phyloP scores from a whole-genome alignment of 2,797 vertebrate genomes.

The Denticeps clupeoides region DNA sequence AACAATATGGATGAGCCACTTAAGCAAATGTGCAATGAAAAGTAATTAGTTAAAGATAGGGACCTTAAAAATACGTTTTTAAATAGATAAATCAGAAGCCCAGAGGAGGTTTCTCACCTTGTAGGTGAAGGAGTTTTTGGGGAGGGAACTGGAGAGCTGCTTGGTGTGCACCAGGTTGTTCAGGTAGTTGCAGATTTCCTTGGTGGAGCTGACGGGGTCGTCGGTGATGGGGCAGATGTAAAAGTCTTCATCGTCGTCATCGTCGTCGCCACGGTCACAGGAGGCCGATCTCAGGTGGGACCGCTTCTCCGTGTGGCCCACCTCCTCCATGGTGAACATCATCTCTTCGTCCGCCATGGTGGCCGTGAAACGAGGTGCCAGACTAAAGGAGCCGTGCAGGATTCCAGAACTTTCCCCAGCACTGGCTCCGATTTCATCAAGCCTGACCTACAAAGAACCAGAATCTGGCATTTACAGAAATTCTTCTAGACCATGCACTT shows the following conservation, averaged over 20 bases:
- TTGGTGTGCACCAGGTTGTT: conserved; percentile 47
- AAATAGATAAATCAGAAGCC: too few species aligned
- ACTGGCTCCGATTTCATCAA: too few species aligned
- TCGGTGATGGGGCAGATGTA: conserved; percentile 82
- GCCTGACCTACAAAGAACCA: too few species aligned
- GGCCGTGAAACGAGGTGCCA: conserved; percentile 35
- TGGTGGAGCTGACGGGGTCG: conserved; percentile 56
- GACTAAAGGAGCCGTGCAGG: not conserved
- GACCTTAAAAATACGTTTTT: not conserved
- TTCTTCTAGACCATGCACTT: too few species aligned
- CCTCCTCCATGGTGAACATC: conserved; percentile 89
- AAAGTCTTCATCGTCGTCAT: conserved; percentile 70
- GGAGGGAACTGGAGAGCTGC: conserved; percentile 64
- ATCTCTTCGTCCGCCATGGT: conserved; percentile 87
- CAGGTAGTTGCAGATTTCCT: conserved; percentile 60
- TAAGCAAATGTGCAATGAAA: too few species aligned
- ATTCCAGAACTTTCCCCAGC: too few species aligned
- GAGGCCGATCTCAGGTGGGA: conserved; percentile 26
- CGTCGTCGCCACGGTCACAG: conserved; percentile 54
- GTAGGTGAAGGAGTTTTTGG: conserved; percentile 65
- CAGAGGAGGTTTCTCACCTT: conserved; percentile 61
- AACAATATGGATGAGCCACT: too few species aligned
- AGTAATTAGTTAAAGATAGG: too few species aligned
- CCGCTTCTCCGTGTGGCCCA: conserved; percentile 49
- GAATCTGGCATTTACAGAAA: too few species aligned